A percentile compares a stretch with the other conserved stretches of the same genome.
These are phyloP conservation scores for Apoda limacodes DNA, from an alignment of 2,888 invertebrate species.

Conservation along the genomic window DNA sequence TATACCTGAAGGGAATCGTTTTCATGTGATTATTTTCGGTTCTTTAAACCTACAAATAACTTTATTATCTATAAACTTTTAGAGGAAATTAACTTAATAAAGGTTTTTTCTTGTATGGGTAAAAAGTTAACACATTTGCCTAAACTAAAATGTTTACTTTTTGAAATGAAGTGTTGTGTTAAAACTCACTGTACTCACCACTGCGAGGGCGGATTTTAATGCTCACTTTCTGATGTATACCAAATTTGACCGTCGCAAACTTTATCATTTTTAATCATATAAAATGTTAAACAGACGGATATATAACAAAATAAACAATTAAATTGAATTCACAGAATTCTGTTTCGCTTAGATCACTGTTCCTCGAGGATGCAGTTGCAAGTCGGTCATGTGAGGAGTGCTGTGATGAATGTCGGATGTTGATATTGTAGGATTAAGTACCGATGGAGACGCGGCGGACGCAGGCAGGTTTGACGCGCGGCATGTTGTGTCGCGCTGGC, in stretches of 20 bases:
- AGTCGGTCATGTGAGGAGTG: constrained; percentile 33
- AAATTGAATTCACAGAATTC: constrained; percentile 15
- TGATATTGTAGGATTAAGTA: constrained; percentile 36
- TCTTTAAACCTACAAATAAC: too few relatives aligned
- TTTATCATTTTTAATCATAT: constrained; percentile 75
- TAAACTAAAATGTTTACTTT: too few relatives aligned
- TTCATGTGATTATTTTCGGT: too few relatives aligned
- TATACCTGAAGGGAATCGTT: too few relatives aligned
- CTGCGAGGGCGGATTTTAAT: constrained; percentile 54
- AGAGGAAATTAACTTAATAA: too few relatives aligned
- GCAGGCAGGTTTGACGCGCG: constrained; percentile 67
- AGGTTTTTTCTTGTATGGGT: too few relatives aligned
- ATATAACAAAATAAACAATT: too few relatives aligned
- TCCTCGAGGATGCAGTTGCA: constrained; percentile 20
- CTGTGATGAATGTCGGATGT: constrained; percentile 27
- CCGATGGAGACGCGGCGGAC: constrained; percentile 69
- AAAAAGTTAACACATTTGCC: too few relatives aligned
- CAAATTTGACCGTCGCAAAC: constrained; percentile 74
- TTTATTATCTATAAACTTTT: too few relatives aligned
- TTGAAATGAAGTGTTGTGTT: too few relatives aligned
- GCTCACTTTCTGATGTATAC: constrained; percentile 70
- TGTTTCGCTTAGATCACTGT: too few relatives aligned
- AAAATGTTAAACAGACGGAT: too few relatives aligned
- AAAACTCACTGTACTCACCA: constrained; percentile 69
- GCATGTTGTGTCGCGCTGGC: constrained; percentile 51